These are phyloP conservation scores for Oryzias javanicus DNA, from an alignment of 2,113 vertebrate species.

Conservation along the genomic window DNA sequence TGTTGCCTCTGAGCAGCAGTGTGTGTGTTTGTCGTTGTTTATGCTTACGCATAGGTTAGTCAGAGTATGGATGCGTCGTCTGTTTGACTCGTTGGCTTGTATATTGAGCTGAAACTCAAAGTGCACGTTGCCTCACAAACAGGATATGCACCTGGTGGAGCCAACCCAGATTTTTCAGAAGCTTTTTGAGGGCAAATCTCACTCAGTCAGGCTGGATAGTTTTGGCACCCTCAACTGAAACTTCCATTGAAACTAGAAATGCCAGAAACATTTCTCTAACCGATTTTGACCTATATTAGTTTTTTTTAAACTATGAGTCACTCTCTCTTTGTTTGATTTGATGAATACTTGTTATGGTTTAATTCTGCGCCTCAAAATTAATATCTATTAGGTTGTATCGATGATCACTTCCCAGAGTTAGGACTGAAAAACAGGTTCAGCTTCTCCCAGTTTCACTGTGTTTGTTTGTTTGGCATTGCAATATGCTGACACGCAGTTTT, in stretches of 20 bases:
- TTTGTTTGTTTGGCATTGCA: too few species aligned
- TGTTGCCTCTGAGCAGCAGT: conserved; percentile 3
- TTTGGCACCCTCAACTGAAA: conserved; percentile 32
- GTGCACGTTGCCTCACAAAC: conserved; percentile 47
- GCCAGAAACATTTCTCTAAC: not conserved
- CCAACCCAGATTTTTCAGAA: conserved; percentile 50
- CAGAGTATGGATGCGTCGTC: conserved; percentile 11
- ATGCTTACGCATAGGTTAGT: conserved; percentile 8
- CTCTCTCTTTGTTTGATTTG: too few species aligned
- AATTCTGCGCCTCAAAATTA: too few species aligned
- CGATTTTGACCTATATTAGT: too few species aligned
- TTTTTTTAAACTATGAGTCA: too few species aligned
- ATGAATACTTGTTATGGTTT: too few species aligned
- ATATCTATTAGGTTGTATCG: too few species aligned
- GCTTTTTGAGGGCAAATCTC: conserved; percentile 33
- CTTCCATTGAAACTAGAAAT: conserved; percentile 19
- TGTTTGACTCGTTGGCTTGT: conserved; percentile 51
- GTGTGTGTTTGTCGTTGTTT: conserved; percentile 3
- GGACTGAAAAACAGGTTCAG: too few species aligned
- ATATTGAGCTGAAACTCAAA: conserved; percentile 58
- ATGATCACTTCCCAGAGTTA: too few species aligned
- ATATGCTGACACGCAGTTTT: not conserved
- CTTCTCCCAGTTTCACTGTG: too few species aligned
- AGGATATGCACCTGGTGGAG: conserved; percentile 63
- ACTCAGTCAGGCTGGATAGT: conserved; percentile 36